phyloP scores from a whole-genome alignment of 2,888 invertebrate genomes.

The Acronicta aceris region DNA sequence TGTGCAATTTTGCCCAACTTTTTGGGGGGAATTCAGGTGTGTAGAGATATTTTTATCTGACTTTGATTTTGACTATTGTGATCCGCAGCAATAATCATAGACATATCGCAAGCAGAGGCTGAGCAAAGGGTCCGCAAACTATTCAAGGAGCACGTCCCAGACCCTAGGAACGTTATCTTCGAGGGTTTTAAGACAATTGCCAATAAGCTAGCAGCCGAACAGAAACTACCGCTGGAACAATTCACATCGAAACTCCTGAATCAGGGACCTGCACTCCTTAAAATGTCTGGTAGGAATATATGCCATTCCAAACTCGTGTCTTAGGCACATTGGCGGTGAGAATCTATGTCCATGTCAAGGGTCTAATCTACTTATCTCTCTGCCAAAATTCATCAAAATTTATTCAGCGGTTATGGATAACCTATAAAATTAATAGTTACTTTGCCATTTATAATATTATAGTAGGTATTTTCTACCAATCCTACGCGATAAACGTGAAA shows the following conservation, averaged over 20 bases:
- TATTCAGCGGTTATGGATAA: too few species aligned
- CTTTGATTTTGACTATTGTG: not conserved
- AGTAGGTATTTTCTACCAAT: too few species aligned
- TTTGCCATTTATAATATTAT: too few species aligned
- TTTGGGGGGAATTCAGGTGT: too few species aligned
- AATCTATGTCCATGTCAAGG: too few species aligned
- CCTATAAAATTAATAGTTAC: too few species aligned
- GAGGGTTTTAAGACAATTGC: not conserved
- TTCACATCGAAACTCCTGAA: not conserved
- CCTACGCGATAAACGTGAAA: too few species aligned
- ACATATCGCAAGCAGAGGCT: not conserved
- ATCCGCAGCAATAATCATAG: constrained; percentile 1
- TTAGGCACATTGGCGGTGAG: not conserved
- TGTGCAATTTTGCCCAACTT: too few species aligned
- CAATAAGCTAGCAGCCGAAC: not conserved
- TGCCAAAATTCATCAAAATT: too few species aligned
- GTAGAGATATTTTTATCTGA: too few species aligned
- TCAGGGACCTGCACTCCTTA: not conserved
- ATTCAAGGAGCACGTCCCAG: not conserved
- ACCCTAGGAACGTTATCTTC: not conserved
- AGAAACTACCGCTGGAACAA: not conserved
- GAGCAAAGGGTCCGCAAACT: not conserved
- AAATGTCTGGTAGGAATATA: not conserved
- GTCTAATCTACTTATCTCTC: too few species aligned
- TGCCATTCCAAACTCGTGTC: not conserved